Conservation (phyloP, 92 coral and sea anemone genomes). For the Palythoa grandiflora region DNA sequence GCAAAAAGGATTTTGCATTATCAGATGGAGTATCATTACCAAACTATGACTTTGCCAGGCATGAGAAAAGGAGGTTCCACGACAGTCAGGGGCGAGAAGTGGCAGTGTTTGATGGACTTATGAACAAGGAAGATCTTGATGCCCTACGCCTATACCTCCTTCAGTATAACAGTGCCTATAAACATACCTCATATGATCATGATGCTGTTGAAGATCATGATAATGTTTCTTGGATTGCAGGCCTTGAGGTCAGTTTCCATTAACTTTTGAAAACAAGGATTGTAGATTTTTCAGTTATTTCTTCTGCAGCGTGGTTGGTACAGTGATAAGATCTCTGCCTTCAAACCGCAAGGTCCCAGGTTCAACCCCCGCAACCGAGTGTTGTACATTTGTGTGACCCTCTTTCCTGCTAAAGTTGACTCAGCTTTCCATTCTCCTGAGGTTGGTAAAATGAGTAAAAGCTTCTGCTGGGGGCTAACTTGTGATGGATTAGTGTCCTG, state of each 20-base stretch:
- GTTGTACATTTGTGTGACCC: no score
- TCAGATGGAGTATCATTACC: slow-evolving; percentile 71
- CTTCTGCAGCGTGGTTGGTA: no score
- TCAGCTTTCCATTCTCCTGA: no score
- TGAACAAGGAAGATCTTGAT: slow-evolving; percentile 77
- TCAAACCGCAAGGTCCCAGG: no score
- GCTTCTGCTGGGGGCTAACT: no score
- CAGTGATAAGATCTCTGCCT: no score
- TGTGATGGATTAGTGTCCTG: no score
- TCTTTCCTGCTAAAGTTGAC: no score
- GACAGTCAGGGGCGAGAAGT: slow-evolving; percentile 85
- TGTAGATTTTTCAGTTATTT: no score
- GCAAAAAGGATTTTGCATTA: slow-evolving; percentile 64
- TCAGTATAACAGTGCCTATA: slow-evolving; percentile 80
- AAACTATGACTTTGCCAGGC: slow-evolving; percentile 56
- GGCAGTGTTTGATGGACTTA: slow-evolving; percentile 88
- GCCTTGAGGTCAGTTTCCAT: slow-evolving; percentile 63
- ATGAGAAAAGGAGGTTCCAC: slow-evolving; percentile 72
- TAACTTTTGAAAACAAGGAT: no score
- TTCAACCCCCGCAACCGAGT: no score
- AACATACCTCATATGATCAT: slow-evolving; percentile 71
- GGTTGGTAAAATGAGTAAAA: no score
- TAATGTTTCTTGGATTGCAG: slow-evolving; percentile 94
- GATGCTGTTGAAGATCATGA: slow-evolving; percentile 84
- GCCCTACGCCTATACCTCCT: slow-evolving; percentile 74